Conservation (phyloP, 2,113 vertebrate genomes). For the Cynocephalus volans region DNA sequence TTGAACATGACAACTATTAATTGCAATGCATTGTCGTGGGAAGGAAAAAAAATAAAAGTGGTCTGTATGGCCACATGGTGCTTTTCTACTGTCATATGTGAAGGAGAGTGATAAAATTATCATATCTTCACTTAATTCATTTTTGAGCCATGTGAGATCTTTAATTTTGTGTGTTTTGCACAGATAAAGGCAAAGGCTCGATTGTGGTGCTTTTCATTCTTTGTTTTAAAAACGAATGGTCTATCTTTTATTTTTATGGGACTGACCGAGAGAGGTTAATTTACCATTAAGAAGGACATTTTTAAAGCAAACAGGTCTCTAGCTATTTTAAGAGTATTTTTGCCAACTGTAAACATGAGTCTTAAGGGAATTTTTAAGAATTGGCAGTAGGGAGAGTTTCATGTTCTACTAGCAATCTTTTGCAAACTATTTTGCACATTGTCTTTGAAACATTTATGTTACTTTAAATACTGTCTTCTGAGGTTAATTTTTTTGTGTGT, state of each 20-base stretch:
- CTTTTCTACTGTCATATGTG: not conserved
- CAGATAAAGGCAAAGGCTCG: not conserved
- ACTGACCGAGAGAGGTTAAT: conserved; percentile 60
- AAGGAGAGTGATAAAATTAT: not conserved
- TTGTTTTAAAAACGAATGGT: conserved; percentile 53
- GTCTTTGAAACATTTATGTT: conserved; percentile 40
- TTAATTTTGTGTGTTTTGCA: conserved; percentile 34
- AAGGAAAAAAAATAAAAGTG: not conserved
- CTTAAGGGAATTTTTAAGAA: conserved; percentile 41
- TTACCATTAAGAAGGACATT: conserved; percentile 59
- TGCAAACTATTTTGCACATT: not conserved
- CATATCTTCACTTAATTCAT: not conserved
- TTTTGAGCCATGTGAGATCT: conserved; percentile 17
- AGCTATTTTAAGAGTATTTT: conserved; percentile 56
- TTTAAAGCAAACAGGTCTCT: conserved; percentile 63
- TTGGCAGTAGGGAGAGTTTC: not conserved
- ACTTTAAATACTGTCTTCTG: not conserved
- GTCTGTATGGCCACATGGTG: not conserved
- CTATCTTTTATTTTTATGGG: not conserved
- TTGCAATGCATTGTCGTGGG: not conserved
- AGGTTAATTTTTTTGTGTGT: not conserved
- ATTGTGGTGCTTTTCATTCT: conserved; percentile 12
- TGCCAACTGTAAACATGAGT: not conserved
- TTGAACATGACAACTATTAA: not conserved
- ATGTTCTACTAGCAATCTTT: not conserved